Evolutionary conservation across 1,140 invertebrate genomes (phyloP), one percentile per base, ranked within the genome.

Genomic region (Caenorhabditis remanei): DNA sequence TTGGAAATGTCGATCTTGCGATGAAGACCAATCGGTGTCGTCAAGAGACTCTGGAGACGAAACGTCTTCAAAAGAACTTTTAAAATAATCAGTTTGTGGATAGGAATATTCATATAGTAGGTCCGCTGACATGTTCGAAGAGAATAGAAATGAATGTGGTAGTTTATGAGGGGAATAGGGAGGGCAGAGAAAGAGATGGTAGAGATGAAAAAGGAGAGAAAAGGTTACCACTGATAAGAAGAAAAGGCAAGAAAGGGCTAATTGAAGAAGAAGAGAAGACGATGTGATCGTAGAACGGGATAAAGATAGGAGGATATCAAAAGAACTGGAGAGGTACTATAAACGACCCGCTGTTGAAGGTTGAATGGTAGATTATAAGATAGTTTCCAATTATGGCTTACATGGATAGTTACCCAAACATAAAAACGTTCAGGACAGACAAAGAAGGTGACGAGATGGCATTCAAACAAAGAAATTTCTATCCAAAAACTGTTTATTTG

Each of bases 151-250:
- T 11, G n/a, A 79, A 50, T 79, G 71, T 50, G 19, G 46, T 48
- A 53, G 46, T 13, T 11, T 8, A 24, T 11, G 9, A 14, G 2
- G 24, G 19, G n/a, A 50, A 43, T 6, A 21, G n/a, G 24, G 53
- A 13, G 46, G 24, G 71, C 50, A 46, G 46, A 79, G 71, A 24
- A 14, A 79, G 71, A 53, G 32, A 71, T 13, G 19, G 14, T 50
- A 79, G 71, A 79, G 71, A 50, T 24, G n/a, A n/a, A 79, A 79
- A 53, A 2, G 11, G 50, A 53, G n/a, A 53, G 19, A 79, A 48
- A 79, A 50, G 71, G 46, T 79, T 50, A 50, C n/a, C 41, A 50
- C 46, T 79, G 71, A 79, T 79, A 79, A 79, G 71, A 79, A 32
- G 21, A 79, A 50, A 50, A 79, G 71, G 21, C 40, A 46, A 46